Conservation (phyloP, 2,888 invertebrate species). For the Geophilus truncorum region DNA sequence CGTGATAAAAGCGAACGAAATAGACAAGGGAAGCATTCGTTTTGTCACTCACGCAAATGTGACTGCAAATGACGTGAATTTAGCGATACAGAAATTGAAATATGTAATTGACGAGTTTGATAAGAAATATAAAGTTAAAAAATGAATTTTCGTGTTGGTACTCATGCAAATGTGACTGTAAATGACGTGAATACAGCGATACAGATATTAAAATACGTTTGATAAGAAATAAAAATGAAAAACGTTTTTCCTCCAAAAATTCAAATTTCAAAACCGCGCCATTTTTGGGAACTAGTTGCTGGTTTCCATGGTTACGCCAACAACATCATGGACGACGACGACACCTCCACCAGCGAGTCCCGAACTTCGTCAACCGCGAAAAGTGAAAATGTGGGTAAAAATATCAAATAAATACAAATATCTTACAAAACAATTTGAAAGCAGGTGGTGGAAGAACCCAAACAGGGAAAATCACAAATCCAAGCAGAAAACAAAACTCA, state of each 20-base stretch:
- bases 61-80: slow-evolving; percentile 57
- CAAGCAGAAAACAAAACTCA: too few relatives aligned
- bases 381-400: too few relatives aligned
- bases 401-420: too few relatives aligned
- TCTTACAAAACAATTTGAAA: too few relatives aligned
- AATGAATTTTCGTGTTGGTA: slow-evolving; percentile 32
- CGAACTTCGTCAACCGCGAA: too few relatives aligned
- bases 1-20: slow-evolving; percentile 58
- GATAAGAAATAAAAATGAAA: too few relatives aligned
- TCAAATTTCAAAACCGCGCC: neutral
- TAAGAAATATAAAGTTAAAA: neutral
- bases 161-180: slow-evolving; percentile 66
- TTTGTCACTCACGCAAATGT: slow-evolving; percentile 69
- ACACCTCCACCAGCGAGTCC: neutral
- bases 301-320: neutral
- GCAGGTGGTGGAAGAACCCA: too few relatives aligned
- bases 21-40: slow-evolving; percentile 59
- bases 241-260: too few relatives aligned
- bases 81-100: neutral
- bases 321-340: neutral
- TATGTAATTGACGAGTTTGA: neutral
- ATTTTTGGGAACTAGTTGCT: neutral
- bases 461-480: too few relatives aligned
- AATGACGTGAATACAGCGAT: slow-evolving; percentile 52
- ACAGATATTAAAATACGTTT: slow-evolving; percentile 25